These are phyloP conservation scores for Hemibagrus wyckioides DNA, from an alignment of 2,113 vertebrate genomes.

Conservation along the genomic window DNA sequence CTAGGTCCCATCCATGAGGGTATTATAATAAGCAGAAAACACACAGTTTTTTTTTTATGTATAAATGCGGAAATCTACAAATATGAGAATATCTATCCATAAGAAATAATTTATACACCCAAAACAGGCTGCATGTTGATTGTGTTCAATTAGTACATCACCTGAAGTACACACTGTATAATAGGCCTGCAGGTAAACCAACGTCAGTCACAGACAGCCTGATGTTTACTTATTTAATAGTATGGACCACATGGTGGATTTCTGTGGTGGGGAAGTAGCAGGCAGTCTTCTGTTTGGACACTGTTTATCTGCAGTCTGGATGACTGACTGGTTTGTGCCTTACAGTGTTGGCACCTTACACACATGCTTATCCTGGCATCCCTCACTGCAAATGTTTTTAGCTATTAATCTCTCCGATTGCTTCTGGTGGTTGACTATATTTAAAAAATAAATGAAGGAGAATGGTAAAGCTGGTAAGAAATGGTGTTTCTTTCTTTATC, in stretches of 20 bases:
- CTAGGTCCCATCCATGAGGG: neutral
- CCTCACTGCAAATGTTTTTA: neutral
- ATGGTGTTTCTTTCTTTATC: neutral
- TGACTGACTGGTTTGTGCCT: slow-evolving; percentile 44
- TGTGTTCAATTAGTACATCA: neutral
- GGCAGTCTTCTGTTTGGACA: neutral
- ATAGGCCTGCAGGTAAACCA: neutral
- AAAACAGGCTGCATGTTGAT: neutral
- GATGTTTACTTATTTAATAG: neutral
- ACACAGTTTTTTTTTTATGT: neutral
- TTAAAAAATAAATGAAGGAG: neutral
- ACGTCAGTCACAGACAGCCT: neutral
- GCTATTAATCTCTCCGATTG: slow-evolving; percentile 8
- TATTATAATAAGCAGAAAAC: neutral
- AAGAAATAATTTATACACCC: neutral
- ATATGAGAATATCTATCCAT: neutral
- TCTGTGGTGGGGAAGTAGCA: neutral
- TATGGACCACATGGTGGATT: neutral
- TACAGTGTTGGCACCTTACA: slow-evolving; percentile 8
- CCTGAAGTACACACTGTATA: neutral
- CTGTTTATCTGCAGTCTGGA: slow-evolving; percentile 42
- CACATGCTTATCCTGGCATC: slow-evolving; percentile 19
- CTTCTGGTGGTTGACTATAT: neutral
- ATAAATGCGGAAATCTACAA: neutral
- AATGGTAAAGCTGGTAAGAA: neutral